Conservation (phyloP, 1,140 invertebrate species). For the Centruroides vittatus region DNA sequence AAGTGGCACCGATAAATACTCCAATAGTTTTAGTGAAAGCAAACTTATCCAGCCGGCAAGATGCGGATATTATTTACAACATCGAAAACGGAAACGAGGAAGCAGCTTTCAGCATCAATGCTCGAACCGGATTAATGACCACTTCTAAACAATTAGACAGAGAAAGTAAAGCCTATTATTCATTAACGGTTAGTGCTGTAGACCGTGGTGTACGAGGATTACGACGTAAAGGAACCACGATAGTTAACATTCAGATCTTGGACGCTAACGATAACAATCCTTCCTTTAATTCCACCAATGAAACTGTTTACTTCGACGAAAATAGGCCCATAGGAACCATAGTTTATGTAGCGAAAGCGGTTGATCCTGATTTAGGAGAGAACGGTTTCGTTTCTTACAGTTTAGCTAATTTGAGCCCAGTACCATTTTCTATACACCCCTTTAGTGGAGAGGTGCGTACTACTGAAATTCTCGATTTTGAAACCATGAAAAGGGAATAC, state of each 20-base stretch:
- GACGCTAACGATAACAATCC: conserved; percentile 90
- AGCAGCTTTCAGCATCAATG: conserved; percentile 70
- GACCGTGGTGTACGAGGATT: conserved; percentile 46
- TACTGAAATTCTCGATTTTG: conserved; percentile 71
- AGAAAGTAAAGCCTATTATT: conserved; percentile 74
- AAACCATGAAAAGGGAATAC: conserved; percentile 66
- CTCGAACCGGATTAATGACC: conserved; percentile 75
- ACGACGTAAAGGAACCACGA: conserved; percentile 53
- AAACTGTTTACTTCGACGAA: conserved; percentile 45
- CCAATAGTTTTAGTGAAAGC: conserved; percentile 74
- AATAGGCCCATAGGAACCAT: conserved; percentile 70
- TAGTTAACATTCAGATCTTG: conserved; percentile 70
- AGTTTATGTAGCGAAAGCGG: conserved; percentile 65
- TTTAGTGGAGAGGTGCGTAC: conserved; percentile 79
- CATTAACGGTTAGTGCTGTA: conserved; percentile 75
- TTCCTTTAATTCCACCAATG: conserved; percentile 45
- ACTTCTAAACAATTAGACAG: conserved; percentile 71
- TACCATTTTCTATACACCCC: conserved; percentile 91
- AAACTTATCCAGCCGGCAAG: conserved; percentile 51
- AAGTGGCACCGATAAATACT: conserved; percentile 74
- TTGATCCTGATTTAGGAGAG: conserved; percentile 78
- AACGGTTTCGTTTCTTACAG: conserved; percentile 91
- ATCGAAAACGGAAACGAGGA: conserved; percentile 87
- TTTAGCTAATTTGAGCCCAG: conserved; percentile 60
- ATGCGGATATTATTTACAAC: conserved; percentile 64